Conservation (phyloP, 2,888 invertebrate genomes). For the Trachelus stipa region DNA sequence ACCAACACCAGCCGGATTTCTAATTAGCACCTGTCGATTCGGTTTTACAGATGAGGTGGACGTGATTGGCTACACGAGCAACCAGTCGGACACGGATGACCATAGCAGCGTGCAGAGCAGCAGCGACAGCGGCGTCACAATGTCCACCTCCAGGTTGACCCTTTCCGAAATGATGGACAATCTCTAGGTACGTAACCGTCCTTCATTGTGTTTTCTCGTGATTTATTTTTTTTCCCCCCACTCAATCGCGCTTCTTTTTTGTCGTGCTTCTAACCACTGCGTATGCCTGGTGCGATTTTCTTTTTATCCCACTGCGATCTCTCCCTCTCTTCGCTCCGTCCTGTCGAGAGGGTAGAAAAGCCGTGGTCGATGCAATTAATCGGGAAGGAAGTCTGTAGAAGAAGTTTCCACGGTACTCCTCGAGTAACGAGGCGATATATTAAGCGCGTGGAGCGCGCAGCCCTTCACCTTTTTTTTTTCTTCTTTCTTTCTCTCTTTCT, state of each 20-base stretch:
- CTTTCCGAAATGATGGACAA: constrained; percentile 72
- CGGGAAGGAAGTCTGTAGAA: neutral
- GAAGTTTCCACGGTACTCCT: neutral
- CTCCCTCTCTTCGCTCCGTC: neutral
- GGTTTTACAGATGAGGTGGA: constrained; percentile 82
- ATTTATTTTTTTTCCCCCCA: neutral
- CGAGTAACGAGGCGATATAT: neutral
- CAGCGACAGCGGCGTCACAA: constrained; percentile 80
- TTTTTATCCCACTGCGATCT: neutral
- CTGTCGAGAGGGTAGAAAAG: neutral
- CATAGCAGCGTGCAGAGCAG: constrained; percentile 83
- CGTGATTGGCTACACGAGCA: constrained; percentile 87
- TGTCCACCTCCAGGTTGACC: constrained; percentile 76
- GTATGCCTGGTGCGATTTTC: neutral
- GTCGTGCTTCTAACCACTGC: neutral
- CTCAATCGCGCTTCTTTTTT: neutral
- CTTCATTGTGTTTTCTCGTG: neutral
- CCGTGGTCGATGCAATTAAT: constrained; percentile 4
- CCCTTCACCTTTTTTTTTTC: neutral
- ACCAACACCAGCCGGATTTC: neutral
- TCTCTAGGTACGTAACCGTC: constrained; percentile 56
- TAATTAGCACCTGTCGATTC: constrained; percentile 9
- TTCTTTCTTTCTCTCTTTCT: neutral
- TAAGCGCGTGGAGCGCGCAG: neutral
- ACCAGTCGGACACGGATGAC: constrained; percentile 87